Evolutionary conservation across 2,888 invertebrate genomes (phyloP).

Genomic region (Cephus pulcher): DNA sequence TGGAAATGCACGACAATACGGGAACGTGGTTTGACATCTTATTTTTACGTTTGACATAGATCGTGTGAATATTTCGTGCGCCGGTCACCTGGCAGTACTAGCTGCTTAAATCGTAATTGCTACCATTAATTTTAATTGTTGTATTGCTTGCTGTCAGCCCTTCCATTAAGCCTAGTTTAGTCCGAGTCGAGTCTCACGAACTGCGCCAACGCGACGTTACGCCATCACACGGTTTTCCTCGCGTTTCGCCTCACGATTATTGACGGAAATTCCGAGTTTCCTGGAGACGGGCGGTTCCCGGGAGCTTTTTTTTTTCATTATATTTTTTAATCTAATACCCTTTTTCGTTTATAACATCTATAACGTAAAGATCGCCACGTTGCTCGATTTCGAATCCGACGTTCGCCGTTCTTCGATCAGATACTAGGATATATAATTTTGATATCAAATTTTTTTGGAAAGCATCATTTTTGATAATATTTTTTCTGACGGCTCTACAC

Average conservation of each 20-base stretch:
- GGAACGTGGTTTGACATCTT: slow-evolving; percentile 40
- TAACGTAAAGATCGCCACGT: background rate
- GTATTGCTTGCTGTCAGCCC: slow-evolving; percentile 22
- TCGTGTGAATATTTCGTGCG: background rate
- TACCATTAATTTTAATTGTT: slow-evolving; percentile 34
- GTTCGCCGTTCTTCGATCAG: background rate
- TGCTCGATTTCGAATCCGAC: background rate
- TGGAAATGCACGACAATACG: slow-evolving; percentile 29
- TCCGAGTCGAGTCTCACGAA: background rate
- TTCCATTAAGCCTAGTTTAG: slow-evolving; percentile 29
- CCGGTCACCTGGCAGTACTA: slow-evolving; percentile 31
- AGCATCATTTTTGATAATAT: background rate
- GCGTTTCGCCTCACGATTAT: background rate
- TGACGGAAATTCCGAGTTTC: background rate
- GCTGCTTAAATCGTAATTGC: slow-evolving; percentile 29
- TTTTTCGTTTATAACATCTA: background rate
- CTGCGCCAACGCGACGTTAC: background rate
- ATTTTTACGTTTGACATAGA: slow-evolving; percentile 27
- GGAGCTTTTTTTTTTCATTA: background rate
- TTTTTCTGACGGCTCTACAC: background rate
- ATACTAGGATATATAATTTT: background rate
- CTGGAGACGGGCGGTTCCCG: background rate
- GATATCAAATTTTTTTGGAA: background rate
- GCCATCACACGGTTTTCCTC: background rate
- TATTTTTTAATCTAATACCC: background rate